Evolutionary conservation across 2,113 vertebrate genomes (phyloP).

Genomic region (Ciconia boyciana): DNA sequence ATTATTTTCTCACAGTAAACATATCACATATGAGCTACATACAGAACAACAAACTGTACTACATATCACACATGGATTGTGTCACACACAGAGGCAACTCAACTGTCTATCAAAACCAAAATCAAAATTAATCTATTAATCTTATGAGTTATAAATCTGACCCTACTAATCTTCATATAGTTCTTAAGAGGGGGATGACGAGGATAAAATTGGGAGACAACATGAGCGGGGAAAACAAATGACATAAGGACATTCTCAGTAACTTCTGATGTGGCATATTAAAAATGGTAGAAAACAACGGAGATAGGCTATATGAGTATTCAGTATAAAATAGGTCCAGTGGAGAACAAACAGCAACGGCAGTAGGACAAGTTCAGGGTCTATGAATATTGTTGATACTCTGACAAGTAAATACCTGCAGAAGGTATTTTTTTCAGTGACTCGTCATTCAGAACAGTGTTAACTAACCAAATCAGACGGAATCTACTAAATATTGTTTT

Average conservation of each 20-base stretch:
- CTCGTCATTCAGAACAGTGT: neutral
- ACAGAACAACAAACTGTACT: neutral
- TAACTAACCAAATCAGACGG: neutral
- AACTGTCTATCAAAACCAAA: neutral
- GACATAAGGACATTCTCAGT: neutral
- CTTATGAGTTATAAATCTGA: neutral
- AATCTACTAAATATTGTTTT: neutral
- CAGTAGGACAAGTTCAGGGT: neutral
- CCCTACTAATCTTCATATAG: neutral
- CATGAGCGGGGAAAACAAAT: fast-evolving
- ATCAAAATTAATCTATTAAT: neutral
- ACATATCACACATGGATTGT: neutral
- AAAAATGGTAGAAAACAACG: neutral
- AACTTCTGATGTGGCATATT: neutral
- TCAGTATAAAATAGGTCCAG: neutral
- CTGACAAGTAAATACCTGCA: neutral
- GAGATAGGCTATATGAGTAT: fast-evolving
- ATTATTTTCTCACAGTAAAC: neutral
- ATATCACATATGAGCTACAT: neutral
- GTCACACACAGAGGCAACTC: neutral
- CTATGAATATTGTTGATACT: neutral
- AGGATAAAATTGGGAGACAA: neutral
- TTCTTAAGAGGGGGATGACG: neutral
- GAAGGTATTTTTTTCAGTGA: neutral
- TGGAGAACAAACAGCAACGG: neutral